Evolutionary conservation across 2,113 vertebrate genomes (phyloP).

Genomic region (Tonatia bakeri): DNA sequence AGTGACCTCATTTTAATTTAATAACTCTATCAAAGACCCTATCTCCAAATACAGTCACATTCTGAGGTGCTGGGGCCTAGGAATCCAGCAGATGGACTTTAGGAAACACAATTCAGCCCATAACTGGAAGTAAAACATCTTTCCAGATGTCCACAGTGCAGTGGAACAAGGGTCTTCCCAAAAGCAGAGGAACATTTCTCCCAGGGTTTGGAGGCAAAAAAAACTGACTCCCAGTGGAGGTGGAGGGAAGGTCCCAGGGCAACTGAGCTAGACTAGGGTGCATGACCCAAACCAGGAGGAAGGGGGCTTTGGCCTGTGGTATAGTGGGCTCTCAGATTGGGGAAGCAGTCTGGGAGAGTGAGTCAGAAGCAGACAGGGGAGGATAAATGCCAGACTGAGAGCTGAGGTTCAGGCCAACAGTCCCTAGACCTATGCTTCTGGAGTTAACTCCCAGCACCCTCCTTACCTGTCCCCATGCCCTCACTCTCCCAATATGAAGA

Average conservation of each 20-base stretch:
- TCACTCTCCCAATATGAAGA: not conserved
- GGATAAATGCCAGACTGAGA: not conserved
- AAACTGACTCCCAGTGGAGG: not conserved
- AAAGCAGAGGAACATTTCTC: not conserved
- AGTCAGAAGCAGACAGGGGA: not conserved
- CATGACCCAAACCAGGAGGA: not conserved
- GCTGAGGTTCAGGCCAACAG: not conserved
- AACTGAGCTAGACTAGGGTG: not conserved
- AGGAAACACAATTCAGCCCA: not conserved
- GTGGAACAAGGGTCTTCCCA: not conserved
- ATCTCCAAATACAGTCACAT: not conserved
- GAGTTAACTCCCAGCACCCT: not conserved
- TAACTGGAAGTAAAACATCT: not conserved
- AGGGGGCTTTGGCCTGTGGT: rapidly evolving
- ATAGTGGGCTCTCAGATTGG: not conserved
- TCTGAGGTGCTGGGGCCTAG: not conserved
- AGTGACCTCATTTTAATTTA: not conserved
- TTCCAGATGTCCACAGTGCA: not conserved
- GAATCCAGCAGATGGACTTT: not conserved
- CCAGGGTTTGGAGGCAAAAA: not conserved
- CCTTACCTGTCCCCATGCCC: not conserved
- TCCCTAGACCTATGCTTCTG: not conserved
- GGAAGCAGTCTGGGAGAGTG: not conserved
- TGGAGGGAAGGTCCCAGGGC: not conserved
- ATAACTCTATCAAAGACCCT: not conserved